Percentiles rank a stretch among this genome's conserved stretches.
These are phyloP conservation scores for Colossoma macropomum DNA, from an alignment of 2,113 vertebrate genomes.

Conservation along the genomic window DNA sequence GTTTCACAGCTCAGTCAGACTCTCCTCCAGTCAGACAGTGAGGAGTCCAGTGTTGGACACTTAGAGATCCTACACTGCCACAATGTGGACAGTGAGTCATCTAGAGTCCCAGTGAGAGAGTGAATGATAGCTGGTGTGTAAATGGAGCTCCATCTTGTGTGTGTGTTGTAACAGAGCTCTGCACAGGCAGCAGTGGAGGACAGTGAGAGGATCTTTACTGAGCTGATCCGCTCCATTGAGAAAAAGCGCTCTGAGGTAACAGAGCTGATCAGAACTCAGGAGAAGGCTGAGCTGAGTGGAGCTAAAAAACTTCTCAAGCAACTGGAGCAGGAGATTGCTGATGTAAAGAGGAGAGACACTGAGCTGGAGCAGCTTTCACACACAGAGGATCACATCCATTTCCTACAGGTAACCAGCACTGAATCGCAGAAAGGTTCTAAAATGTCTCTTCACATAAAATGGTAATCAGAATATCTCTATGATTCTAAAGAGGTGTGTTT, in stretches of 20 bases:
- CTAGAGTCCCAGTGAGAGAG: too few species aligned
- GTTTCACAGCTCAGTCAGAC: not conserved
- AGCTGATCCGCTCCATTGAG: slow-evolving; percentile 49
- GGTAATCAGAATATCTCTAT: too few species aligned
- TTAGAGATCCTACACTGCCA: not conserved
- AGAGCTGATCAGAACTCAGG: slow-evolving; percentile 41
- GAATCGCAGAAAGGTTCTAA: too few species aligned
- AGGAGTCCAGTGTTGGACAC: not conserved
- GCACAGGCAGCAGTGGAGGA: slow-evolving; percentile 6
- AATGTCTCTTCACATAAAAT: too few species aligned
- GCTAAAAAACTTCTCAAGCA: slow-evolving; percentile 18
- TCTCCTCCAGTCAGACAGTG: not conserved
- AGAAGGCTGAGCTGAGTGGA: slow-evolving; percentile 35
- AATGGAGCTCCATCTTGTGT: not conserved
- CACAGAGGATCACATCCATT: slow-evolving; percentile 46
- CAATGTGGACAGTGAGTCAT: too few species aligned
- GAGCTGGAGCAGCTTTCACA: slow-evolving; percentile 49
- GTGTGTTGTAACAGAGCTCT: not conserved
- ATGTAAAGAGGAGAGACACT: slow-evolving; percentile 42
- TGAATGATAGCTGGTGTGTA: not conserved
- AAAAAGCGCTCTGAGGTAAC: slow-evolving; percentile 47
- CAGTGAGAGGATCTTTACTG: slow-evolving; percentile 9
- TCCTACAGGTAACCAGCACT: slow-evolving; percentile 51
- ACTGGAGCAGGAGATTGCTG: slow-evolving; percentile 47
- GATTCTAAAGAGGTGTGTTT: too few species aligned